Evolutionary conservation across 1,140 invertebrate genomes (phyloP).

Genomic region (Aphaenogaster rudis): DNA sequence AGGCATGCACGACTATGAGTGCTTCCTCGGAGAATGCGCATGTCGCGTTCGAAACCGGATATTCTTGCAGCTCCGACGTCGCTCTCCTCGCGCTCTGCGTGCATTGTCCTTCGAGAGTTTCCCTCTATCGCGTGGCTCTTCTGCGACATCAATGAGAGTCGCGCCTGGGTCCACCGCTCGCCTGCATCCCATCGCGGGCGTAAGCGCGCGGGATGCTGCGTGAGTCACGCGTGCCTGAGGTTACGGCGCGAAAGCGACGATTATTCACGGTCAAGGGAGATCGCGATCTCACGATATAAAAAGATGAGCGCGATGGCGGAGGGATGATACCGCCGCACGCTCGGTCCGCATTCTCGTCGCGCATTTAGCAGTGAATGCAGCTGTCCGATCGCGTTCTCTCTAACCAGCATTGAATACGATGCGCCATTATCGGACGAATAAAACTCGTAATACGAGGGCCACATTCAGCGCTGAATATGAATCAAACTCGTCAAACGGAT

Average conservation of each 20-base stretch:
- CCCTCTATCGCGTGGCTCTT: conserved; percentile 56
- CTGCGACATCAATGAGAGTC: conserved; percentile 61
- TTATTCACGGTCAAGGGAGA: conserved; percentile 59
- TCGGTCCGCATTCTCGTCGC: conserved; percentile 21
- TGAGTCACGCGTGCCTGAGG: conserved; percentile 53
- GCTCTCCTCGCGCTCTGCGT: conserved; percentile 38
- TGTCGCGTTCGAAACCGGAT: conserved; percentile 81
- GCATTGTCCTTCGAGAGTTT: conserved; percentile 70
- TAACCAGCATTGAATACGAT: neutral
- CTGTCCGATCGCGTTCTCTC: neutral
- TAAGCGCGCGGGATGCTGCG: conserved; percentile 45
- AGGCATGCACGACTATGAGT: conserved; percentile 66
- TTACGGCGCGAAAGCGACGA: conserved; percentile 53
- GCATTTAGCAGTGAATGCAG: conserved; percentile 24
- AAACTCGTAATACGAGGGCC: neutral
- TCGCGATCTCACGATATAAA: conserved; percentile 50
- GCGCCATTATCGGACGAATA: conserved; percentile 10
- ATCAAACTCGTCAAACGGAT: neutral
- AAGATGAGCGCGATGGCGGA: conserved; percentile 40
- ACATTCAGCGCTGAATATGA: neutral
- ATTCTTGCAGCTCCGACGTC: conserved; percentile 76
- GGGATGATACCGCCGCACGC: conserved; percentile 21
- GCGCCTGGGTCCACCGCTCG: conserved; percentile 3
- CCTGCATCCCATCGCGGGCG: neutral
- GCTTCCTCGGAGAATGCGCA: conserved; percentile 75